Evolutionary conservation across 2,888 invertebrate species (phyloP).

Genomic region (Beris chalybata): DNA sequence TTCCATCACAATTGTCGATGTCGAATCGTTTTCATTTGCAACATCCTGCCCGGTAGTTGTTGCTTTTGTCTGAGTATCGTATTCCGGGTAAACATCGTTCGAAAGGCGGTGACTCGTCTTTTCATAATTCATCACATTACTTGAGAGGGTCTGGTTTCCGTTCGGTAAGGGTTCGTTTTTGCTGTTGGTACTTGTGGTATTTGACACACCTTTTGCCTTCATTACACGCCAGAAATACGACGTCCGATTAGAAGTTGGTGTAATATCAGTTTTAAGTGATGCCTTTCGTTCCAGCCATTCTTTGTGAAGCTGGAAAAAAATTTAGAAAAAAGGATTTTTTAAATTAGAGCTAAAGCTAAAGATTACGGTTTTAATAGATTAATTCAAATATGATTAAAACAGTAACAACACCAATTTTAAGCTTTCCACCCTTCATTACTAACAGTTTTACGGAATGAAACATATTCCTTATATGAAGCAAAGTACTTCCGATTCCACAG

Average conservation of each 20-base stretch:
- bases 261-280: slow-evolving; percentile 41
- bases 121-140: neutral
- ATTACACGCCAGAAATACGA: slow-evolving; percentile 19
- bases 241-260: neutral
- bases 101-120: slow-evolving; percentile 42
- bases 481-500: too few relatives aligned
- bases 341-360: too few relatives aligned
- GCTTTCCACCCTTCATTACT: too few relatives aligned
- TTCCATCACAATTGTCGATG: slow-evolving; percentile 12
- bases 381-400: too few relatives aligned
- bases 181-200: neutral
- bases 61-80: slow-evolving; percentile 34
- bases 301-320: slow-evolving; percentile 50
- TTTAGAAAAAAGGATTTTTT: neutral
- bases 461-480: too few relatives aligned
- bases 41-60: slow-evolving; percentile 39
- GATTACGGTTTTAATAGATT: too few relatives aligned
- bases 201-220: slow-evolving; percentile 7
- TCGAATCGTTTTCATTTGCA: slow-evolving; percentile 30
- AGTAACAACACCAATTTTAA: too few relatives aligned
- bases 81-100: slow-evolving; percentile 51
- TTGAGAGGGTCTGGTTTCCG: neutral
- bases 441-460: too few relatives aligned
- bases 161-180: neutral
- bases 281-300: slow-evolving; percentile 53